Conservation (phyloP, 2,797 vertebrate species). For the Acridotheres tristis region DNA sequence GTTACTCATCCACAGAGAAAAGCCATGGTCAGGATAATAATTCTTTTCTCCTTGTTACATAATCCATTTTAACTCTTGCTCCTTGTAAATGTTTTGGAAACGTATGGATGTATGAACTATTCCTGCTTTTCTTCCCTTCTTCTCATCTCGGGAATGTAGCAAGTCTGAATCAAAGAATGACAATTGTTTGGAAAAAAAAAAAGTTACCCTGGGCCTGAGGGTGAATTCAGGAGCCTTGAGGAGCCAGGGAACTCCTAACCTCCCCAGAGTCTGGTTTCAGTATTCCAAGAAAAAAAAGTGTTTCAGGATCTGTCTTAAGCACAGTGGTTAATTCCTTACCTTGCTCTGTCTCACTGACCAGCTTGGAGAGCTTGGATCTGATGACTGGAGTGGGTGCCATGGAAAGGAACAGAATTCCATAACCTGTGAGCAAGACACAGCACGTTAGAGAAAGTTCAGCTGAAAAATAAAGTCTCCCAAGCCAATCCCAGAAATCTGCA, state of each 20-base stretch:
- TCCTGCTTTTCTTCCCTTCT: background rate
- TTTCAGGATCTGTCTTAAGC: background rate
- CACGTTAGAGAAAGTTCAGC: background rate
- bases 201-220: background rate
- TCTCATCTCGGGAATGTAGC: background rate
- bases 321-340: conserved; percentile 74
- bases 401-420: conserved; percentile 87
- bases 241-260: background rate
- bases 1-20: conserved; percentile 44
- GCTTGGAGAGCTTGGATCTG: conserved; percentile 91
- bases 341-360: conserved; percentile 88
- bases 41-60: background rate
- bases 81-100: background rate
- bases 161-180: background rate
- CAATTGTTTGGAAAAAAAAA: background rate
- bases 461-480: background rate
- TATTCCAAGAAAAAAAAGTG: background rate
- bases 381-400: conserved; percentile 88
- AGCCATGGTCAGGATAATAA: background rate
- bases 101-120: background rate
- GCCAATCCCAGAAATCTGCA: background rate
- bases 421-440: conserved; percentile 77
- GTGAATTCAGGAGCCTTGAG: background rate
- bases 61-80: background rate
- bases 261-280: background rate